Evolutionary conservation across 2,113 vertebrate species (phyloP).

Genomic region (Cryptomyrus ogoouensis): DNA sequence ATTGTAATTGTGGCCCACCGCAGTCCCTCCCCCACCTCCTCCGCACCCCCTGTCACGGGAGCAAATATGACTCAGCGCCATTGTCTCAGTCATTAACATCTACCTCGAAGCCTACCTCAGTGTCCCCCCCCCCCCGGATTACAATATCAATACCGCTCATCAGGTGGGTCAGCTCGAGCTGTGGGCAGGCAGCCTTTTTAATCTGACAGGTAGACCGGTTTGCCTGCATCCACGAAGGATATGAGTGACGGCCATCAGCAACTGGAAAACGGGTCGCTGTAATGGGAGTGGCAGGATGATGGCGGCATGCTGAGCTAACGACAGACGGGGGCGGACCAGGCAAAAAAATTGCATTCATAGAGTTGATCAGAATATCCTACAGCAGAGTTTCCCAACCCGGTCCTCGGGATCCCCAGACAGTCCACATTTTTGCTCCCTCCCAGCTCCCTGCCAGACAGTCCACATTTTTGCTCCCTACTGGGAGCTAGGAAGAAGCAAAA

Average conservation of each 20-base stretch:
- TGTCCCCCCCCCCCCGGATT: neutral
- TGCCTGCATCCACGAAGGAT: neutral
- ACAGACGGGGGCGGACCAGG: neutral
- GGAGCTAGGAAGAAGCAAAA: too few relatives aligned
- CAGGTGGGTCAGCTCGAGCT: neutral
- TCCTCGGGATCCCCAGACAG: neutral
- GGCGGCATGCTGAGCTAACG: neutral
- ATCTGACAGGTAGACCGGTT: neutral
- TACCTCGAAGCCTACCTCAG: neutral
- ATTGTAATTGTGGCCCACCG: neutral
- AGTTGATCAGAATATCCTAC: neutral
- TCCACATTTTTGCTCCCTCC: neutral
- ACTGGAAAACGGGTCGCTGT: neutral
- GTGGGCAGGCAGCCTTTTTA: neutral
- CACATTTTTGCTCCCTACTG: too few relatives aligned
- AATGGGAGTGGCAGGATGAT: neutral
- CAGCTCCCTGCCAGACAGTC: too few relatives aligned
- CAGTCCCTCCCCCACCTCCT: neutral
- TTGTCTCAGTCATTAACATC: conserved; percentile 5
- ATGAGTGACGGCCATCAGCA: neutral
- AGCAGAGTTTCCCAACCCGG: neutral
- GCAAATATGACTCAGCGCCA: neutral
- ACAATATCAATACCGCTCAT: neutral
- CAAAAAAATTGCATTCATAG: neutral
- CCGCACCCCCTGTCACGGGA: neutral